Evolutionary conservation across 2,797 vertebrate species (phyloP).

Genomic region (Enteromius treurensis): DNA sequence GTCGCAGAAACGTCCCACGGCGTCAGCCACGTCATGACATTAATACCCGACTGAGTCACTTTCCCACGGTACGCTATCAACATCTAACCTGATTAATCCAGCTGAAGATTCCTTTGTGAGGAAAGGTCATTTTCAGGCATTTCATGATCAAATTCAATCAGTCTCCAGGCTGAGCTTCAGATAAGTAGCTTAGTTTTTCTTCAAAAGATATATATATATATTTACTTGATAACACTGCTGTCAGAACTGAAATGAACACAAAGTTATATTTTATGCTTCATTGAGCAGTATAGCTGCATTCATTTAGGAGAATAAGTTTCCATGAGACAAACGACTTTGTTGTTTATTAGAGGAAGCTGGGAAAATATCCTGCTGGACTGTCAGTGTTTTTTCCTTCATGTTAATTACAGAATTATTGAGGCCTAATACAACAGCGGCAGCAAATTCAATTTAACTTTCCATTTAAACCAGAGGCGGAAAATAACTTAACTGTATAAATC

Average conservation of each 20-base stretch:
- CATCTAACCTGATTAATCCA: conserved; percentile 1
- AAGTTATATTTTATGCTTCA: conserved; percentile 2
- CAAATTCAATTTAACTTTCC: not conserved
- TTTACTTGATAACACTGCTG: not conserved
- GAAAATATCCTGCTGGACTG: conserved; percentile 6
- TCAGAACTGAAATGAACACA: conserved; percentile 4
- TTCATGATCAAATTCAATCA: conserved; percentile 47
- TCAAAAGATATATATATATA: not conserved
- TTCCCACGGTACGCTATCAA: conserved; percentile 34
- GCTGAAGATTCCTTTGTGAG: not conserved
- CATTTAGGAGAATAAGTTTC: not conserved
- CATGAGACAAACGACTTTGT: not conserved
- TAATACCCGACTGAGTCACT: conserved; percentile 12
- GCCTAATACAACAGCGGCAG: not conserved
- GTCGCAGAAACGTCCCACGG: not conserved
- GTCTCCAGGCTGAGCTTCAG: conserved; percentile 34
- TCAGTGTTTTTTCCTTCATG: not conserved
- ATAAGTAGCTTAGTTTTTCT: conserved; percentile 10
- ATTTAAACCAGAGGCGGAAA: not conserved
- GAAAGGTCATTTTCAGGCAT: conserved; percentile 26
- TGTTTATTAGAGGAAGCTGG: conserved; percentile 4
- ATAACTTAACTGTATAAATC: not conserved
- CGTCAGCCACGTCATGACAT: not conserved
- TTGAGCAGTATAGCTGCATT: not conserved
- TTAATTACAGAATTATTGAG: conserved; percentile 12